Evolutionary conservation across 1,140 invertebrate species (phyloP).

Genomic region (Hycleus phaleratus): DNA sequence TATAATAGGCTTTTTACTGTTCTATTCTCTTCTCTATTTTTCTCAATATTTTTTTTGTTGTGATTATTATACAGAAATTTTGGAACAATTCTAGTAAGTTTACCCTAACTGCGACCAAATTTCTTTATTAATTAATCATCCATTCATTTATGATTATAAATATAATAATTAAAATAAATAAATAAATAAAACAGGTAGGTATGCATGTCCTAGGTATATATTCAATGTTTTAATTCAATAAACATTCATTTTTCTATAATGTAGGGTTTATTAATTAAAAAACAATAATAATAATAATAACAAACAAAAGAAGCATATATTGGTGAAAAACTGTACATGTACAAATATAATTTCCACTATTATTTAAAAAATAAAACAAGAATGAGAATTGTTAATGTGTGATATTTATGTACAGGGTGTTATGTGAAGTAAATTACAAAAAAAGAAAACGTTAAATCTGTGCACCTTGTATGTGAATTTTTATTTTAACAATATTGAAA

Average conservation of each 20-base stretch:
- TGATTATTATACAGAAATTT: no score
- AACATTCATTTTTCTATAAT: slow-evolving; percentile 4
- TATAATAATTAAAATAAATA: slow-evolving; percentile 3
- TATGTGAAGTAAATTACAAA: no score
- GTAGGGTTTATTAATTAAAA: no score
- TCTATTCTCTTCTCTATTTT: slow-evolving; percentile 3
- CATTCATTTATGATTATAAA: no score
- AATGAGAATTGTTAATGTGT: slow-evolving; percentile 1
- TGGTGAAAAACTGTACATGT: slow-evolving; percentile 10
- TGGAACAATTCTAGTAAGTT: slow-evolving; percentile 1
- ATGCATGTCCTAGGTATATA: slow-evolving; percentile 14
- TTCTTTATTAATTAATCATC: no score
- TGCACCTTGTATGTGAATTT: slow-evolving; percentile 8
- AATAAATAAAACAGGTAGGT: slow-evolving; percentile 11
- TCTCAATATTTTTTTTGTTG: background rate
- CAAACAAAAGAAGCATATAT: background rate
- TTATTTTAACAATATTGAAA: background rate
- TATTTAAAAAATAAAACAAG: background rate
- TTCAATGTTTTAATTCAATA: slow-evolving; percentile 12
- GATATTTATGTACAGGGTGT: slow-evolving; percentile 11
- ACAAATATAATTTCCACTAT: slow-evolving; percentile 3
- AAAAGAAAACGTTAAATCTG: background rate
- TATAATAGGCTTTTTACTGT: slow-evolving; percentile 10
- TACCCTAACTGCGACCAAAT: slow-evolving; percentile 10
- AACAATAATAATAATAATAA: no score